A percentile compares a stretch with the other conserved stretches of the same genome.
Evolutionary conservation across 1,140 invertebrate genomes (phyloP).

Genomic region (Archegozetes longisetosus): DNA sequence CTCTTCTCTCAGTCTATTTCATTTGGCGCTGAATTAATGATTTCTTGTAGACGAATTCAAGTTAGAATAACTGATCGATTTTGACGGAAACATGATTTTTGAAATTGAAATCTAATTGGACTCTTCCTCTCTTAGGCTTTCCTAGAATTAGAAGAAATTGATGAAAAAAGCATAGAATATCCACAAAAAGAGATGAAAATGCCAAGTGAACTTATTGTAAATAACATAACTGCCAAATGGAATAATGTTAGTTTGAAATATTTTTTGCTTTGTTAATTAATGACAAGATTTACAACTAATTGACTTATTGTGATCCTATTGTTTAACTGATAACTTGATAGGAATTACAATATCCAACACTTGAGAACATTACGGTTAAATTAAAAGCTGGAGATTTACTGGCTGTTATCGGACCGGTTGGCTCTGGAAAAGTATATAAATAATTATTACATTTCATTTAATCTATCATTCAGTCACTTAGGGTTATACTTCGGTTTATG

Average conservation of each 20-base stretch:
- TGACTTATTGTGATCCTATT: background rate
- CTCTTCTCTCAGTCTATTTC: conserved; percentile 52
- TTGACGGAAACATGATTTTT: background rate
- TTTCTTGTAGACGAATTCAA: conserved; percentile 43
- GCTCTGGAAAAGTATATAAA: conserved; percentile 29
- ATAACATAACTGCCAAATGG: conserved; percentile 11
- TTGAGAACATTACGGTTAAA: conserved; percentile 16
- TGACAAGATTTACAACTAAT: background rate
- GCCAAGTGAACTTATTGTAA: background rate
- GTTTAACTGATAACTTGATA: background rate
- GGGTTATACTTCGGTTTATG: no score
- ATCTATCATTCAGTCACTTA: conserved; percentile 32
- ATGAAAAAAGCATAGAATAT: background rate
- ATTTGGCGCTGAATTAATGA: conserved; percentile 28
- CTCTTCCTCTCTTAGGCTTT: background rate
- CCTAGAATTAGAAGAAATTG: background rate
- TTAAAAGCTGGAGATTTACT: conserved; percentile 34
- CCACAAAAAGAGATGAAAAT: background rate
- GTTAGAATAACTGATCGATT: conserved; percentile 4
- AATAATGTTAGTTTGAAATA: background rate
- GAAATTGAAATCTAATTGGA: background rate
- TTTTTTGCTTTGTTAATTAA: background rate
- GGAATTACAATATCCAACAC: conserved; percentile 10
- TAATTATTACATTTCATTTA: conserved; percentile 16
- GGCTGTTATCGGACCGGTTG: conserved; percentile 57